A percentile compares a stretch with the other conserved stretches of the same genome.
Conservation (phyloP, 2,113 vertebrate genomes). For the Nyctibius bracteatus region DNA sequence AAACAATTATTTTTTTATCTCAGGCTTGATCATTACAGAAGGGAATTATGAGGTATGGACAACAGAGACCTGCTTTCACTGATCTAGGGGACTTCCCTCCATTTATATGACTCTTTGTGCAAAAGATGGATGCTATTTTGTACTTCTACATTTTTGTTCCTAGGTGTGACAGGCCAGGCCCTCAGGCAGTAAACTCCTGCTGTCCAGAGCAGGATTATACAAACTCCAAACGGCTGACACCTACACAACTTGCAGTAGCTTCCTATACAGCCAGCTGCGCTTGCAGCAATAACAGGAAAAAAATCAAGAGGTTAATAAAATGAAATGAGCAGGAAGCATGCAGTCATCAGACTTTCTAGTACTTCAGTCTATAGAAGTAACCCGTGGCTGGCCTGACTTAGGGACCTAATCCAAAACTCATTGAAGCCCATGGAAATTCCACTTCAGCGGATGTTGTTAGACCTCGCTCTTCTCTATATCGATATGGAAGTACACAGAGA, state of each 20-base stretch:
- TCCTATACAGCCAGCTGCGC: neutral
- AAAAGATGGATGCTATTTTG: neutral
- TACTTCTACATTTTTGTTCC: neutral
- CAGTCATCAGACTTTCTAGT: slow-evolving; percentile 56
- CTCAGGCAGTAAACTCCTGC: neutral
- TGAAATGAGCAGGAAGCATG: slow-evolving; percentile 6
- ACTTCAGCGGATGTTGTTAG: neutral
- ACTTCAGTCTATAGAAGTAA: slow-evolving; percentile 11
- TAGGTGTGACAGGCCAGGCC: neutral
- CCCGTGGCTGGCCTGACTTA: neutral
- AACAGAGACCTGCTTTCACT: neutral
- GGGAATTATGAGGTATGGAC: neutral
- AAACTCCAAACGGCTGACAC: neutral
- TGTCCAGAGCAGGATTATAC: neutral
- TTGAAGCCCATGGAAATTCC: slow-evolving; percentile 30
- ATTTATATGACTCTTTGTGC: neutral
- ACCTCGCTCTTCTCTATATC: neutral
- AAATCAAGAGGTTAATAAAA: slow-evolving; percentile 52
- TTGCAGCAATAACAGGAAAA: slow-evolving; percentile 6
- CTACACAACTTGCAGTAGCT: neutral
- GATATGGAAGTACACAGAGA: neutral
- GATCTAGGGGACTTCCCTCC: neutral
- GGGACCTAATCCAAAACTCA: slow-evolving; percentile 51
- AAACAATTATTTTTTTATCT: neutral
- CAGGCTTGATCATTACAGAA: neutral